Conservation (phyloP, 2,113 vertebrate species). For the Cheirogaleus medius region DNA sequence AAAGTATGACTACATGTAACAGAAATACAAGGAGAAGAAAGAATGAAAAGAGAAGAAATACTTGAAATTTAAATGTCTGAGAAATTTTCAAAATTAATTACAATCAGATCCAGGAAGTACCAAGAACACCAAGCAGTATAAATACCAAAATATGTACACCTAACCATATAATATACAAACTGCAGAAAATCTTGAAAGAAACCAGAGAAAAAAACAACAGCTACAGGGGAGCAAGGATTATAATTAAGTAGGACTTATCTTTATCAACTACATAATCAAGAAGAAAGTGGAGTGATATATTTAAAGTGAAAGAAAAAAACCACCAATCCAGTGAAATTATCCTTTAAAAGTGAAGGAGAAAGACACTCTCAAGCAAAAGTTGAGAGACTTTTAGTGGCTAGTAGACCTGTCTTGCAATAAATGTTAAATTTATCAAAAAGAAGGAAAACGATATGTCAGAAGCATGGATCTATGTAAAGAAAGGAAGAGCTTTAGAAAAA, state of each 20-base stretch:
- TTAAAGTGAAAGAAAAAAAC: not conserved
- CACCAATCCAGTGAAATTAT: not conserved
- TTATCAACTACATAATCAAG: not conserved
- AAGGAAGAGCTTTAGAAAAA: not conserved
- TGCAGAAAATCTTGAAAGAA: not conserved
- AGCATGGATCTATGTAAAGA: not conserved
- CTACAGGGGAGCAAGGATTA: not conserved
- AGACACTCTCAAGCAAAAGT: not conserved
- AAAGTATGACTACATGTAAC: not conserved
- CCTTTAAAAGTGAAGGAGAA: not conserved
- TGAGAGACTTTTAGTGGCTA: not conserved
- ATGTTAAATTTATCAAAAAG: slow-evolving; percentile 17
- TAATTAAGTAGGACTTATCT: not conserved
- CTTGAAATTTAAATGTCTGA: not conserved
- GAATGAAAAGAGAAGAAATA: not conserved
- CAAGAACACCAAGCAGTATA: not conserved
- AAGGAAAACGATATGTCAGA: not conserved
- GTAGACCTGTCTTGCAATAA: not conserved
- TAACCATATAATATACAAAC: not conserved
- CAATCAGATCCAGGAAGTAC: not conserved
- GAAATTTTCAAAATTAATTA: not conserved
- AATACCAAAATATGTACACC: not conserved
- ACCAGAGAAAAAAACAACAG: not conserved
- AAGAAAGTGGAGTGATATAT: not conserved
- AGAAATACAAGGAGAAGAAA: not conserved